A percentile compares a stretch with the other conserved stretches of the same genome.
Evolutionary conservation across 2,888 invertebrate genomes (phyloP).

Genomic region (Ditylenchus weischeri): DNA sequence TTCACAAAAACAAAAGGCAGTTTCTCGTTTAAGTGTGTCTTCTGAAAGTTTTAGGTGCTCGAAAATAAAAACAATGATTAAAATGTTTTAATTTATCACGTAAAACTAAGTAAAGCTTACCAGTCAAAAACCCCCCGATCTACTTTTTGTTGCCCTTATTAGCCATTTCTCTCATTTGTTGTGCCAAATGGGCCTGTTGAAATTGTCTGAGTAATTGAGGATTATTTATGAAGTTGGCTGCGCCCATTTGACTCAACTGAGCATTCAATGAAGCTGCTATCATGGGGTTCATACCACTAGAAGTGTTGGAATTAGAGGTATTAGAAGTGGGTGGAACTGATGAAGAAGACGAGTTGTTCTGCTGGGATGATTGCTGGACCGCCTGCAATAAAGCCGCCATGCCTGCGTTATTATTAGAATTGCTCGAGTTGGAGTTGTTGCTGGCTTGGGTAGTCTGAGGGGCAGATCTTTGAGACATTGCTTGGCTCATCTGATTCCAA

Average conservation of each 20-base stretch:
- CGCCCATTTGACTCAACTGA: conserved; percentile 16
- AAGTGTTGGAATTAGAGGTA: not conserved
- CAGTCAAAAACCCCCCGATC: not conserved
- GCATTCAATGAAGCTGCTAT: not conserved
- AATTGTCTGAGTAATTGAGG: conserved; percentile 28
- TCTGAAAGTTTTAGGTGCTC: too few species aligned
- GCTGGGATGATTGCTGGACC: conserved; percentile 12
- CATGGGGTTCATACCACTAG: conserved; percentile 5
- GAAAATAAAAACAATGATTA: too few species aligned
- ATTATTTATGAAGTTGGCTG: conserved; percentile 17
- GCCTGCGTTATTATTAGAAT: conserved; percentile 4
- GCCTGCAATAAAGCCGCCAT: conserved; percentile 18
- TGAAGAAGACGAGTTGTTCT: not conserved
- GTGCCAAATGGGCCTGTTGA: conserved; percentile 20
- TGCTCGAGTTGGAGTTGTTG: too few species aligned
- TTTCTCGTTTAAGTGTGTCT: too few species aligned
- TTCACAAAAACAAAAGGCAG: too few species aligned
- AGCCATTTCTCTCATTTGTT: conserved; percentile 9
- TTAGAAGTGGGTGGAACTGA: not conserved
- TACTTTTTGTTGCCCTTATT: conserved; percentile 5
- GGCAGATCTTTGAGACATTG: conserved; percentile 9
- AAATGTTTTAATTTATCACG: too few species aligned
- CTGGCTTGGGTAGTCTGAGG: conserved; percentile 16
- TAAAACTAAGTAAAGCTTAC: too few species aligned
- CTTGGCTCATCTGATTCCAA: not conserved